These are phyloP conservation scores for Nothoprocta perdicaria DNA, from an alignment of 2,113 vertebrate species.

Conservation along the genomic window DNA sequence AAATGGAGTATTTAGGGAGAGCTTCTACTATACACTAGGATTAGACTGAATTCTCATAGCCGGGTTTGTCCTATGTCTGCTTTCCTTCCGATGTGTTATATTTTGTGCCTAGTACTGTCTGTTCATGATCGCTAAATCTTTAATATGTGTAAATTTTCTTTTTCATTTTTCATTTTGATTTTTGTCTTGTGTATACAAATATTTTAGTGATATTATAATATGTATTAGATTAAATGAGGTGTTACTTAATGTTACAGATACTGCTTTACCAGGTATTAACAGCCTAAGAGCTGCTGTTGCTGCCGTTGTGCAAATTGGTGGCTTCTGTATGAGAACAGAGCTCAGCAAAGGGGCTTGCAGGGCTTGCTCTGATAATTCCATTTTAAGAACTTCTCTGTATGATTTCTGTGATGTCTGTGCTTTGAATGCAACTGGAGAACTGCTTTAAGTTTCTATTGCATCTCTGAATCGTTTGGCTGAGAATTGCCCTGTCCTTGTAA, in stretches of 20 bases:
- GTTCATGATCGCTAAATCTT: neutral
- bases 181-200: neutral
- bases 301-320: neutral
- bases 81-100: fast-evolving
- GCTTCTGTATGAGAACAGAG: neutral
- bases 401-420: neutral
- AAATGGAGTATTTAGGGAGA: neutral
- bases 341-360: neutral
- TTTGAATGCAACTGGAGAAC: neutral
- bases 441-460: neutral
- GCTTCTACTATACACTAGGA: fast-evolving
- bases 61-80: fast-evolving
- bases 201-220: neutral
- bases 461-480: neutral
- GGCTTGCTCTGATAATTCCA: neutral
- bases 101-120: neutral
- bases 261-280: neutral
- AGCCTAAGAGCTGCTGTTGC: neutral
- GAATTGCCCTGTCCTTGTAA: neutral
- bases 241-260: neutral
- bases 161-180: neutral
- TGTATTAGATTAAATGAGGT: neutral
- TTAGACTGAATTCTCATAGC: neutral
- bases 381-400: neutral
- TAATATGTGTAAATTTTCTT: neutral